Evolutionary conservation across 1,140 invertebrate species (phyloP).

Genomic region (Ceratosolen solmsi): DNA sequence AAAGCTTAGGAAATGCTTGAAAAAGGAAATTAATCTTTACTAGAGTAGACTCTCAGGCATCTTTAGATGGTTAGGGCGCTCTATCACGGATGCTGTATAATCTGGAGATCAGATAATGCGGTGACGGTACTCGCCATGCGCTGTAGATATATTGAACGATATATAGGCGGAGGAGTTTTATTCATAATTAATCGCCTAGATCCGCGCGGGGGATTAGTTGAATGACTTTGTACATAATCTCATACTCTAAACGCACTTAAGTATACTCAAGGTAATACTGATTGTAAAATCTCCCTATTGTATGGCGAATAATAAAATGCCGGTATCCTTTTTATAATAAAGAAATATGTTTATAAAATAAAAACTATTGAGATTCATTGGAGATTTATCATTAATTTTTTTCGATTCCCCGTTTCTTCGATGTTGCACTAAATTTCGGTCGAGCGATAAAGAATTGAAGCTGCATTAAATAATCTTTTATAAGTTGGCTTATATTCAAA

Average conservation of each 20-base stretch:
- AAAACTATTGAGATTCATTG: no score
- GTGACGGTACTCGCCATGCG: slow-evolving; percentile 34
- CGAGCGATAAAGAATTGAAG: no score
- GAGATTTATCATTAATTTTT: no score
- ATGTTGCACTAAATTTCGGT: no score
- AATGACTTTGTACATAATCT: slow-evolving; percentile 48
- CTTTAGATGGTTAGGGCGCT: slow-evolving; percentile 14
- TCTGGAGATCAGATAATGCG: slow-evolving; percentile 40
- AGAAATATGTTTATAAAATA: slow-evolving; percentile 23
- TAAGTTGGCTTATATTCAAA: not conserved
- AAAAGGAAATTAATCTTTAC: slow-evolving; percentile 23
- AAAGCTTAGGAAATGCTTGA: not conserved
- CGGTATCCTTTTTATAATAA: slow-evolving; percentile 38
- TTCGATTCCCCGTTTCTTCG: not conserved
- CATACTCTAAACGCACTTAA: slow-evolving; percentile 38
- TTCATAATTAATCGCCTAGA: slow-evolving; percentile 46
- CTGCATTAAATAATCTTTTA: no score
- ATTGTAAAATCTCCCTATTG: slow-evolving; percentile 40
- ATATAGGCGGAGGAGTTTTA: slow-evolving; percentile 35
- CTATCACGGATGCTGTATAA: slow-evolving; percentile 35
- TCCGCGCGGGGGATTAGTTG: slow-evolving; percentile 24
- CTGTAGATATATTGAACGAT: slow-evolving; percentile 28
- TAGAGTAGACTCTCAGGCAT: slow-evolving; percentile 3
- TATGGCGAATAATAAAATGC: slow-evolving; percentile 41
- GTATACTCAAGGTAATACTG: slow-evolving; percentile 40